Base-by-base conservation (phyloP, 1,140 invertebrate genomes). In the Triops longicaudatus region DNA sequence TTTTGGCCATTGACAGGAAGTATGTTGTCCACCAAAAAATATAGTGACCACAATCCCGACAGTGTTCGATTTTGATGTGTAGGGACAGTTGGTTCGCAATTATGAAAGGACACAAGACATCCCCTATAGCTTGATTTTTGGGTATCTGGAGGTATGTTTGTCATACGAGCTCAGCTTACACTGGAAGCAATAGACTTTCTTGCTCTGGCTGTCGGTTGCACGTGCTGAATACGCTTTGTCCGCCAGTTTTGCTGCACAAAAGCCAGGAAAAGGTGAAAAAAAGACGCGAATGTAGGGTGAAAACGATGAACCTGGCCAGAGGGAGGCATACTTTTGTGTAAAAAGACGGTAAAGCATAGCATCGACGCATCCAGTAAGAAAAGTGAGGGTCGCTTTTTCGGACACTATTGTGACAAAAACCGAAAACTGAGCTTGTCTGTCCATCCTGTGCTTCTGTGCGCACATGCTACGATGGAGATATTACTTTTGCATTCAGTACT, bases 201-300 rank as follows among this genome's bases (percentile, higher is more conserved):
- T 63, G 50, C 50, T 63, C 50, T 9, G 22, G 50, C 50, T 63
- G 50, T 63, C 50, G 50, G 50, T 63, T 63, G 50, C 50, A 63
- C 50, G 50, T 63, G 50, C 50, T 63, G 50, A 22, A 63, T 63
- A 63, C 14, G 50, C 50, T 63, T 63, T 63, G 50, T 63, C 50
- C 50, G 50, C 17, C 50, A 63, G 50, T 63, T 63, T n/a, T 63
- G 50, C 50, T 17, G 50, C 10, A 63, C 50, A 63, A 63, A 22
- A 63, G 50, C 50, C 50, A 63, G 50, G 50, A 63, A 63, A 63
- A 63, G 50, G 50, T 63, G 50, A 22, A 63, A 63, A 22, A 63
- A 63, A 63, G 50, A 63, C 14, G 22, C 50, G 50, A 63, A 63
- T 63, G 50, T 63, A 22, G 50, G 50, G 50, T 63, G 50, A 63